Conservation (phyloP, 2,113 vertebrate species). For the western clawed frog (Xenopus tropicalis) region UCB_Xtro_10.0 CM004444.2:174131501-174132000, state of each 20-base stretch:
- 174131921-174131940: slow-evolving; percentile 75
- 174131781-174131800: slow-evolving; percentile 32
- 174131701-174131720: background rate
- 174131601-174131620: too few relatives aligned
- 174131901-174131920: slow-evolving; percentile 52
- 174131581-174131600: too few relatives aligned
- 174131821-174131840: slow-evolving; percentile 64
- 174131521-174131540: too few relatives aligned
- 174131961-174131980: slow-evolving; percentile 52
- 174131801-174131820: slow-evolving; percentile 52
- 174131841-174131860: slow-evolving; percentile 82
- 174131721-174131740: slow-evolving; percentile 5
- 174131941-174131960: slow-evolving; percentile 51
- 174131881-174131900: slow-evolving; percentile 71
- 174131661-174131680: slow-evolving; percentile 7
- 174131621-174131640: too few relatives aligned
- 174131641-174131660: too few relatives aligned
- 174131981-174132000: slow-evolving; percentile 60
- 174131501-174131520: too few relatives aligned
- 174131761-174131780: slow-evolving; percentile 32
- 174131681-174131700: slow-evolving; percentile 30
- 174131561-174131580: too few relatives aligned
- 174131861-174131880: slow-evolving; percentile 78
- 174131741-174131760: slow-evolving; percentile 5
- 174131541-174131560: too few relatives aligned